Evolutionary conservation across 2,113 vertebrate genomes (phyloP), one percentile per base, ranked within the genome.

Genomic region (Tauraco erythrolophus): DNA sequence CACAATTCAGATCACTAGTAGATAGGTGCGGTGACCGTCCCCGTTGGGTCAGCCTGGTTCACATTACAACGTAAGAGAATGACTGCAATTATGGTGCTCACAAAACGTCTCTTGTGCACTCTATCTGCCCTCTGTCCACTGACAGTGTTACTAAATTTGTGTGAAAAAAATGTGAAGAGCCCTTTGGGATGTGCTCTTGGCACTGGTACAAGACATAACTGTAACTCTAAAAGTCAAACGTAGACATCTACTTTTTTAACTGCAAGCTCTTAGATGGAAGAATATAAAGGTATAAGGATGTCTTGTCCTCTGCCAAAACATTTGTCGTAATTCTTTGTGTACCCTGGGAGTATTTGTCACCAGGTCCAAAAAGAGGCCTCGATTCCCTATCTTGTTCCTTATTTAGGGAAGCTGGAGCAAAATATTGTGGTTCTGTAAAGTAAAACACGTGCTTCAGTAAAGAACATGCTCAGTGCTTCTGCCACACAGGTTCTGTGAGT

Each of bases 1-100:
- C 0, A 1, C 1, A 4, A 8, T 30, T 54, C 33, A 4, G 2
- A 30, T 93, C 24, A 4, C 37, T 19, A 10, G 33, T 2, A 14
- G 60, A 7, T 65, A 31, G 37, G 43, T 56, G 82, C 53, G 9
- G 90, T 10, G n/a, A 8, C 50, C 37, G 39, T 70, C 25, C 62
- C 50, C 6, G 0, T 10, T 35, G 50, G 33, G 48, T 66, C 76
- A 62, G 28, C 48, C 19, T 21, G 30, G 17, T 15, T 78, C 62
- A 7, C 7, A 10, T 56, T 35, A 7, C 39, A 41, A 1, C 0
- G 2, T 7, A 12, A 14, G 61, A 41, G 60, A 50, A 19, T 21
- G 74, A 43, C 65, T 50, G 75, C 28, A 35, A 0, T 31, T 19
- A 8, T 1, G 4, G 60, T 27, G 17, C 56, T 69, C 33, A 6